phyloP scores from a whole-genome alignment of 2,113 vertebrate genomes.

The Chamaea fasciata region DNA sequence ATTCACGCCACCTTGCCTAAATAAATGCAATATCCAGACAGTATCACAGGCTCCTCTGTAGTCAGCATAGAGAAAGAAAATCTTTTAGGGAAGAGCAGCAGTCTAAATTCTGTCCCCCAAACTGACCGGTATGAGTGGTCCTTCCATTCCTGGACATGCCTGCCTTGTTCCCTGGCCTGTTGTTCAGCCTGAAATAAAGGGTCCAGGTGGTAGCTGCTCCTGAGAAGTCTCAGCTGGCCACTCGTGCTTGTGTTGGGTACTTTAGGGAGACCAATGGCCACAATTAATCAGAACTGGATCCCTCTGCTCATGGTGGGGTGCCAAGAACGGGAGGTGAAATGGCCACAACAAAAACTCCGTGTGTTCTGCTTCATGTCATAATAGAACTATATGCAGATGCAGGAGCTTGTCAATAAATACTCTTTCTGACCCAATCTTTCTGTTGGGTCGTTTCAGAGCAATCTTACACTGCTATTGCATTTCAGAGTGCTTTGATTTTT shows the following conservation, averaged over 20 bases:
- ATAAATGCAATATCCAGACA: background rate
- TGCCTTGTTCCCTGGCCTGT: background rate
- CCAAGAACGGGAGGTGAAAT: background rate
- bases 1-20: background rate
- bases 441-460: background rate
- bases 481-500: background rate
- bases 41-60: background rate
- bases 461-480: background rate
- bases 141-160: background rate
- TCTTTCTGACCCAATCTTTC: no score
- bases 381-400: background rate
- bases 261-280: background rate
- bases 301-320: background rate
- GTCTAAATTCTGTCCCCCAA: background rate
- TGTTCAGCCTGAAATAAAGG: background rate
- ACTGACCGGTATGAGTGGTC: background rate
- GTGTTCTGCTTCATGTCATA: background rate
- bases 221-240: background rate
- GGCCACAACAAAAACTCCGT: accelerated
- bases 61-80: background rate
- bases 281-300: background rate
- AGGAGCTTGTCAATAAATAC: background rate
- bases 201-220: background rate
- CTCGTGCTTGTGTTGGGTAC: background rate
- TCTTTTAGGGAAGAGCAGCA: background rate